phyloP scores from a whole-genome alignment of 2,888 invertebrate genomes.

The Aspidiotus destructor region DNA sequence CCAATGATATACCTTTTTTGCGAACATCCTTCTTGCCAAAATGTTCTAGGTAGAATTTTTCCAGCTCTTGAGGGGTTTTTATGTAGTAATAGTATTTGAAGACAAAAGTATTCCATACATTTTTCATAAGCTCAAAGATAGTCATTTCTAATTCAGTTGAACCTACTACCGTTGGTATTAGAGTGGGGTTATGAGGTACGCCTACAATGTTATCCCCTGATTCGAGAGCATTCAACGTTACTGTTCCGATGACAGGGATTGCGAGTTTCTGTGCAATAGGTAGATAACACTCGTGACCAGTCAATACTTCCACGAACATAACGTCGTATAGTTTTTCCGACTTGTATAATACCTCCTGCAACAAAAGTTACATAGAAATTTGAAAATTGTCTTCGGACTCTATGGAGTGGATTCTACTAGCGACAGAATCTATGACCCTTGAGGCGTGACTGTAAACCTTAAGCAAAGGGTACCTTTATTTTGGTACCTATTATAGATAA shows the following conservation, averaged over 20 bases:
- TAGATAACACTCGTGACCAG: constrained; percentile 8
- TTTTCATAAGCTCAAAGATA: constrained; percentile 5
- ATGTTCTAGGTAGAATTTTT: background rate
- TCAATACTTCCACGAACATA: constrained; percentile 3
- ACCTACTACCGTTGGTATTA: background rate
- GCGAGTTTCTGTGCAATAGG: constrained; percentile 6
- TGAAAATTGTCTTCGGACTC: too few species aligned
- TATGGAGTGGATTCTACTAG: too few species aligned
- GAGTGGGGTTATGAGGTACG: background rate
- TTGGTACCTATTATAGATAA: too few species aligned
- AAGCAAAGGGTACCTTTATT: too few species aligned
- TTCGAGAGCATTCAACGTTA: background rate
- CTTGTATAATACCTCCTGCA: constrained; percentile 4
- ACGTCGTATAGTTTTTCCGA: constrained; percentile 1
- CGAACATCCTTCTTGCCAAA: background rate
- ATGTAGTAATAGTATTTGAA: background rate
- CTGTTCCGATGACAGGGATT: constrained; percentile 6
- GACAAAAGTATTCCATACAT: background rate
- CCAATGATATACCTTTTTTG: background rate
- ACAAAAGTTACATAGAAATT: too few species aligned
- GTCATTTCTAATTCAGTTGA: background rate
- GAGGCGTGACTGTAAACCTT: too few species aligned
- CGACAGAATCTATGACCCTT: too few species aligned
- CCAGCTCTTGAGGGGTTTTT: background rate
- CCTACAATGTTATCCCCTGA: background rate